phyloP scores from a whole-genome alignment of 2,113 vertebrate species.

The Elaphurus davidianus region DNA sequence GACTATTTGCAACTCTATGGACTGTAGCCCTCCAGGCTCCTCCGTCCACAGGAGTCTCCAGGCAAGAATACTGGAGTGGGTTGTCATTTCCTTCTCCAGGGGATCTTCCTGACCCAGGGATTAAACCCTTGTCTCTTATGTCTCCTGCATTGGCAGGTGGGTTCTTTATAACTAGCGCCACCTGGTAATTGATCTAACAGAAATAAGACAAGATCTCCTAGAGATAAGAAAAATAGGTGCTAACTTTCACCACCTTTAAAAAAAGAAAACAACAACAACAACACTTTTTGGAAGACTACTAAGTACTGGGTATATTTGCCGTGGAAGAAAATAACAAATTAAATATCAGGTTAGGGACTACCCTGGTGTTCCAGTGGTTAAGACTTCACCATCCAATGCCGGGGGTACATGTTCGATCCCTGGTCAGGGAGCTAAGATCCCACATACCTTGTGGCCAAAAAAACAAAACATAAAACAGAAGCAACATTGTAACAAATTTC shows the following conservation, averaged over 20 bases:
- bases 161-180: neutral
- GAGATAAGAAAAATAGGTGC: neutral
- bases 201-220: neutral
- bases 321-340: neutral
- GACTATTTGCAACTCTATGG: neutral
- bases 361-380: neutral
- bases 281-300: neutral
- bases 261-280: neutral
- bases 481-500: neutral
- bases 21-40: neutral
- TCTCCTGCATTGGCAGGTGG: neutral
- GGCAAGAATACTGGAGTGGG: neutral
- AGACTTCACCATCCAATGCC: neutral
- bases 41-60: fast-evolving
- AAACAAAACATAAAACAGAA: neutral
- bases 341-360: neutral
- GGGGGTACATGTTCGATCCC: neutral
- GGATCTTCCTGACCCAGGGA: neutral
- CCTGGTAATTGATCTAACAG: neutral
- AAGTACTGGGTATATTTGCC: neutral
- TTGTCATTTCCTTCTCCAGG: neutral
- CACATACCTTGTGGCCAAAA: neutral
- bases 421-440: neutral
- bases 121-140: neutral
- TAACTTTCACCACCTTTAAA: neutral